Evolutionary conservation across 2,797 vertebrate genomes (phyloP).

Genomic region (Erethizon dorsatum): DNA sequence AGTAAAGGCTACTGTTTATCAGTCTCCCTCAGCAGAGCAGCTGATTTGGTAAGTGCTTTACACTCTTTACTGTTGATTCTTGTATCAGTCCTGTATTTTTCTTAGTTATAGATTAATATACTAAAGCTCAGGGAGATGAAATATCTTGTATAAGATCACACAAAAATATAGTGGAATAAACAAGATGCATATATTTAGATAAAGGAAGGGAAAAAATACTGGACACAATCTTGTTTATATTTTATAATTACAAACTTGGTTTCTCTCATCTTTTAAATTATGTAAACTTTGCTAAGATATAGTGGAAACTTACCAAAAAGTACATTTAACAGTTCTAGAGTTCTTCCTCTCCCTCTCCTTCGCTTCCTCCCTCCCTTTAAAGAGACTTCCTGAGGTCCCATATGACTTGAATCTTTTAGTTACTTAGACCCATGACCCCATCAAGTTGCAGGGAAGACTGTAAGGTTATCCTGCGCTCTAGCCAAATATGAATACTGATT

Average conservation of each 20-base stretch:
- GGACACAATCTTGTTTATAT: background rate
- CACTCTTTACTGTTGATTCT: background rate
- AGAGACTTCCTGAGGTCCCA: background rate
- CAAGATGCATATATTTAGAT: background rate
- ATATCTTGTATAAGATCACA: background rate
- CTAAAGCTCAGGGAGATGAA: background rate
- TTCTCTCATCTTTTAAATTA: background rate
- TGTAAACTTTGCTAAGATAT: background rate
- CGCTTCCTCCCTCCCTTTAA: background rate
- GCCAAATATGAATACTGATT: background rate
- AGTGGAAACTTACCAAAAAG: background rate
- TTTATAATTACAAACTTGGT: background rate
- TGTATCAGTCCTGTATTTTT: background rate
- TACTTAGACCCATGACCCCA: background rate
- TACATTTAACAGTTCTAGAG: background rate
- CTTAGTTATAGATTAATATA: background rate
- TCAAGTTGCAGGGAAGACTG: background rate
- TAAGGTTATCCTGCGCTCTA: background rate
- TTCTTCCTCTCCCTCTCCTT: no score
- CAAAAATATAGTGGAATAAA: background rate
- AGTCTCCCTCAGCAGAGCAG: background rate
- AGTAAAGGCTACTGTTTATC: background rate
- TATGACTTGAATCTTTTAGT: background rate
- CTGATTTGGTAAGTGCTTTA: background rate
- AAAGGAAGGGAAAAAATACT: background rate